A percentile compares a stretch with the other conserved stretches of the same genome.
These are phyloP conservation scores for Platerodrilus igneus DNA, from an alignment of 2,888 invertebrate genomes.

Conservation along the genomic window DNA sequence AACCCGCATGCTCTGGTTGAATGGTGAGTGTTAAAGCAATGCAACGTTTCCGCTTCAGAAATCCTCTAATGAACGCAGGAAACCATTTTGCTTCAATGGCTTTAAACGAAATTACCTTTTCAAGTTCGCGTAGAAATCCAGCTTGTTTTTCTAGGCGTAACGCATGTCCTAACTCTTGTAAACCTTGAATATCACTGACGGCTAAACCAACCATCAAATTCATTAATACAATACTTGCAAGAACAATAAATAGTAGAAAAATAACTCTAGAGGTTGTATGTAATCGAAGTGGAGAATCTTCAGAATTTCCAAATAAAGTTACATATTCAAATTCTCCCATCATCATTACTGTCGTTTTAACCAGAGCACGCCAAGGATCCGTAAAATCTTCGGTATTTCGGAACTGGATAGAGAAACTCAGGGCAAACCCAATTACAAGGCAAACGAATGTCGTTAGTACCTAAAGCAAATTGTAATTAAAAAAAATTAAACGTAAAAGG, in stretches of 20 bases:
- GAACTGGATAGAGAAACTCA: conserved; percentile 54
- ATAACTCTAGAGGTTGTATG: conserved; percentile 47
- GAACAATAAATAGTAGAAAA: conserved; percentile 51
- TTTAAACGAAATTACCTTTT: conserved; percentile 35
- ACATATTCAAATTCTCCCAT: conserved; percentile 54
- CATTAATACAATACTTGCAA: conserved; percentile 54
- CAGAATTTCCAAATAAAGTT: conserved; percentile 42
- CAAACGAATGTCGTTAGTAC: conserved; percentile 53
- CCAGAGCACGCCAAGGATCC: conserved; percentile 45
- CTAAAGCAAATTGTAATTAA: conserved; percentile 33
- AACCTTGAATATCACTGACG: conserved; percentile 51
- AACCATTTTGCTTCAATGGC: conserved; percentile 21
- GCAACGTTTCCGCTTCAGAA: conserved; percentile 21
- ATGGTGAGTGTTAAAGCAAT: conserved; percentile 22
- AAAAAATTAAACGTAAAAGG: neutral
- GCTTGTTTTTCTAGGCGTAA: conserved; percentile 43
- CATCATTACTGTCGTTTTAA: conserved; percentile 57
- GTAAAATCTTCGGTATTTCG: conserved; percentile 45
- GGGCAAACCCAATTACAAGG: conserved; percentile 53
- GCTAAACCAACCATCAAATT: conserved; percentile 55
- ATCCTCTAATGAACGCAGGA: conserved; percentile 19
- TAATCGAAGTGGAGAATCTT: conserved; percentile 22
- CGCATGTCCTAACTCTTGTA: conserved; percentile 37
- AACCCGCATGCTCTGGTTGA: conserved; percentile 21
- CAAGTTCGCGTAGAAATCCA: conserved; percentile 44